phyloP scores from a whole-genome alignment of 2,888 invertebrate species.

The Corythucha ciliata region DNA sequence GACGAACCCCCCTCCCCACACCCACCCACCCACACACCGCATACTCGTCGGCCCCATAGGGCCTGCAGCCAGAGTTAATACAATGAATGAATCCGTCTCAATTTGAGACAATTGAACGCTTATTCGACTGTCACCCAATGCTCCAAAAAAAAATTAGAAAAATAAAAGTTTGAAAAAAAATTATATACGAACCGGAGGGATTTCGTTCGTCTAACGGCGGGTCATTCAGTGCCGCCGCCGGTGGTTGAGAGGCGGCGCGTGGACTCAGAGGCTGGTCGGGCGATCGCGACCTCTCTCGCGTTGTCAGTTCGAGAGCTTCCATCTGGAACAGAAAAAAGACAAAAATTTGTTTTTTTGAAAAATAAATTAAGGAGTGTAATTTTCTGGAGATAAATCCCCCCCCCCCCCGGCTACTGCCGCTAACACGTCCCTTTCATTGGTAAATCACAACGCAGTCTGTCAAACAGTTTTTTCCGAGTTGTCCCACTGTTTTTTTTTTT shows the following conservation, averaged over 20 bases:
- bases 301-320: slow-evolving; percentile 38
- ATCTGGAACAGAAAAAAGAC: slow-evolving; percentile 33
- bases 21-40: no score
- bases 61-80: no score
- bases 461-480: no score
- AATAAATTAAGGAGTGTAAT: not conserved
- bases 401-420: not conserved
- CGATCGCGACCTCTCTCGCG: slow-evolving; percentile 26
- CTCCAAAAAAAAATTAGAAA: no score
- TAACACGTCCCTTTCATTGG: no score
- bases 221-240: slow-evolving; percentile 12
- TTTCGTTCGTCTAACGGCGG: slow-evolving; percentile 20
- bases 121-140: no score
- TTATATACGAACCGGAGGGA: slow-evolving; percentile 28
- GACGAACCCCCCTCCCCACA: no score
- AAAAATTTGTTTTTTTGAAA: not conserved
- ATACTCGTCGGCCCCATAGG: no score
- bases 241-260: slow-evolving; percentile 17
- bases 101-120: no score
- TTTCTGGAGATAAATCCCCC: not conserved
- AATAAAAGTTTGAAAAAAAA: slow-evolving; percentile 26
- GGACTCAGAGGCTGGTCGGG: slow-evolving; percentile 21
- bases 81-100: no score
- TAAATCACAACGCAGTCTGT: no score
- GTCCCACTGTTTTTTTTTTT: no score